phyloP scores from a whole-genome alignment of 2,888 invertebrate genomes.

The Syritta pipiens region DNA sequence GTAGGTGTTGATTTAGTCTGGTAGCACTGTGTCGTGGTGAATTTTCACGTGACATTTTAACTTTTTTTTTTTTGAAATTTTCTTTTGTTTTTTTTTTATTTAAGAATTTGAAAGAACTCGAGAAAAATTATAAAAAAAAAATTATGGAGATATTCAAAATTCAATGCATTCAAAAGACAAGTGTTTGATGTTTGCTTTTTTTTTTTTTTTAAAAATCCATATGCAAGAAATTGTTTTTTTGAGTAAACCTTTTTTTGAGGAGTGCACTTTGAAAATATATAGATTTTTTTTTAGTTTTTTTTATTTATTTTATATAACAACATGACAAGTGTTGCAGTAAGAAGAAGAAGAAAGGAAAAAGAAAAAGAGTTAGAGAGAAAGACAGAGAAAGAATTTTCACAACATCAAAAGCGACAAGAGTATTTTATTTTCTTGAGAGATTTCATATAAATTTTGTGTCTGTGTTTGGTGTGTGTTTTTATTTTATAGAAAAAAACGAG shows the following conservation, averaged over 20 bases:
- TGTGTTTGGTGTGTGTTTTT: not conserved
- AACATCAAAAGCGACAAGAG: slow-evolving; percentile 63
- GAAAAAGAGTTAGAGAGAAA: slow-evolving; percentile 3
- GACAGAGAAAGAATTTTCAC: slow-evolving; percentile 21
- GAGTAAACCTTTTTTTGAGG: slow-evolving; percentile 23
- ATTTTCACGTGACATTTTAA: slow-evolving; percentile 78
- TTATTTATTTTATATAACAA: slow-evolving; percentile 36
- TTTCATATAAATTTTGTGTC: not conserved
- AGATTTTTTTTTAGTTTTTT: slow-evolving; percentile 13
- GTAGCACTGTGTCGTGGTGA: slow-evolving; percentile 78
- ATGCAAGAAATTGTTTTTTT: slow-evolving; percentile 1
- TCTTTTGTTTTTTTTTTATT: slow-evolving; percentile 26
- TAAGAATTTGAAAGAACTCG: too few species aligned
- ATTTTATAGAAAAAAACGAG: too few species aligned
- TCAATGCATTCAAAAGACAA: slow-evolving; percentile 66
- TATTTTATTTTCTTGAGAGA: not conserved
- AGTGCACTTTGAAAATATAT: slow-evolving; percentile 57
- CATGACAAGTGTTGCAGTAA: slow-evolving; percentile 48
- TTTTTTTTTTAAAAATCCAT: slow-evolving; percentile 12
- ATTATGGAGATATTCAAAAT: not conserved
- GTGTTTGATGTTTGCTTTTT: slow-evolving; percentile 25
- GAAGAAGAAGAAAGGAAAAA: not conserved
- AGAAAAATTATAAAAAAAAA: slow-evolving; percentile 21
- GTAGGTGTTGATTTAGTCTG: slow-evolving; percentile 55
- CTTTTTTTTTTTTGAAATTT: slow-evolving; percentile 36